Base-by-base conservation (phyloP, 2,113 vertebrate genomes). In the Stictonetta naevosa region DNA sequence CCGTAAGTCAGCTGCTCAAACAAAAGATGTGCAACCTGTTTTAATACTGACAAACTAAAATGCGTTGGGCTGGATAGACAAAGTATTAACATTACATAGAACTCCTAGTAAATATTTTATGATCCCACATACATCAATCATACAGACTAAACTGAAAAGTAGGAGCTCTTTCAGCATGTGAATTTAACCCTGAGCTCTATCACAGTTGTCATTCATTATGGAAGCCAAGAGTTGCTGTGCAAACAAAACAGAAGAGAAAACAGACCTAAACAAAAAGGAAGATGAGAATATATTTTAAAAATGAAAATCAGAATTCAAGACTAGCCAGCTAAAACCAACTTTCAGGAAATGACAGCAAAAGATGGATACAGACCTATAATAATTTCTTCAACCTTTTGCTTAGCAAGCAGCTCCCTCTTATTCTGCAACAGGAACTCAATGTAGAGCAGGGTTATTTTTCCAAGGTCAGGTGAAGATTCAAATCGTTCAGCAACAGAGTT, bases 361-460 rank as follows among this genome's bases (percentile, higher is more conserved):
- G 72, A 93, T 33, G 48, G 40, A 58, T 94, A 97, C 97, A 96
- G 53, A 99, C 99, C 98, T 95, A 94, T 96, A 71, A 99, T 98
- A 85, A 98, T 82, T 92, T 99, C 98, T 95, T 99, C 98, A 89
- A 99, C 98, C 97, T 99, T 99, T 96, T 99, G 98, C 97, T 98
- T 98, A 90, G 97, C 98, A 95, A 99, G 92, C 29, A 98, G 95
- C 81, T 98, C 99, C 96, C 98, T 98, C 71, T 97, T 98, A 95
- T 93, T 98, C 96, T 98, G 97, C 96, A 99, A 95, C 95, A 99
- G 98, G 50, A 99, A 97, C 93, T 99, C 96, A 11, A 99, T 94
- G 74, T 99, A 98, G 88, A 99, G 83, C 63, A 99, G 95, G 44
- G 98, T 95, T 91, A 98, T 98, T 93, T 97, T 97, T 90, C 98